Percentiles rank a stretch among this genome's conserved stretches.
These are phyloP conservation scores for Dissostichus mawsoni DNA, from an alignment of 2,113 vertebrate genomes.

Conservation along the genomic window DNA sequence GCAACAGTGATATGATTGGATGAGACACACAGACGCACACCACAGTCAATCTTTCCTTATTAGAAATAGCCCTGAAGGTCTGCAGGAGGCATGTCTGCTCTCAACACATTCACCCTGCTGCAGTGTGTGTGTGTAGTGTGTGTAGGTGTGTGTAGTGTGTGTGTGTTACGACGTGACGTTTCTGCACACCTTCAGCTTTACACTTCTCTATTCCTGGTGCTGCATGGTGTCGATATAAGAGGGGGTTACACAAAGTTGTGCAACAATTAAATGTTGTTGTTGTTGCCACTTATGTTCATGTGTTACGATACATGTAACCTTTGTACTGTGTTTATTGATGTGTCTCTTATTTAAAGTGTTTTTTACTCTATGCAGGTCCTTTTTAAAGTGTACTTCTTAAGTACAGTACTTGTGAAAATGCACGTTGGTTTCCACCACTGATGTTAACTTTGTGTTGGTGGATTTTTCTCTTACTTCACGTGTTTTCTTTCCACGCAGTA, in stretches of 20 bases:
- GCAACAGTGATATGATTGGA: slow-evolving; percentile 33
- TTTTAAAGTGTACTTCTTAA: no score
- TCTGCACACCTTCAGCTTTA: background rate
- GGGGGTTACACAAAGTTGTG: background rate
- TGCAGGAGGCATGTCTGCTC: slow-evolving; percentile 6
- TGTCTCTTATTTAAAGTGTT: background rate
- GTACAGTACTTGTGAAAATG: no score
- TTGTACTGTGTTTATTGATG: no score
- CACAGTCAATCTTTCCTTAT: slow-evolving; percentile 17
- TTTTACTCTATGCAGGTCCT: slow-evolving; percentile 81
- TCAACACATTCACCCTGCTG: slow-evolving; percentile 5
- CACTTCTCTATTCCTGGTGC: background rate
- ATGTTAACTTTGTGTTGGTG: no score
- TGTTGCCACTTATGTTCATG: no score
- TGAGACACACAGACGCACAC: slow-evolving; percentile 36
- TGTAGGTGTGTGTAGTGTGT: background rate
- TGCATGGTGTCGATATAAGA: background rate
- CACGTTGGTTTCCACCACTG: no score
- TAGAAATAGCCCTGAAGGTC: slow-evolving; percentile 35
- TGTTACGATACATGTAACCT: no score
- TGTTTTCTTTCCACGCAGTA: no score
- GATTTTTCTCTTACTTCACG: no score
- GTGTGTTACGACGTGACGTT: background rate
- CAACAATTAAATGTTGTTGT: background rate
- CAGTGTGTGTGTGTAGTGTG: background rate